These are phyloP conservation scores for Cheilosia vernalis DNA, from an alignment of 2,888 invertebrate genomes.

Conservation along the genomic window DNA sequence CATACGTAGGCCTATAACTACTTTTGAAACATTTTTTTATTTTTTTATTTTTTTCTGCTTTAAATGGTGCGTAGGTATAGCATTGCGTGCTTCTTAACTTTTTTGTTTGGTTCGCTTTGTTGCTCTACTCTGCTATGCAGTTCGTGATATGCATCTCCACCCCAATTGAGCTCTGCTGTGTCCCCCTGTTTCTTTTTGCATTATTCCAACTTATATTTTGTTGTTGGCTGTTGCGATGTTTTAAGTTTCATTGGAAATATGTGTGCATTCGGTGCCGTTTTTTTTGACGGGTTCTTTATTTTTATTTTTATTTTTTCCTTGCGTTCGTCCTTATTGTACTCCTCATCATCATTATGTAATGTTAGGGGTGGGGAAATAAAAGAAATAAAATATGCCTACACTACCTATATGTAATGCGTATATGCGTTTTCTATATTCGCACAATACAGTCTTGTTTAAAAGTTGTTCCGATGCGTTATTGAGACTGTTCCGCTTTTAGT, in stretches of 20 bases:
- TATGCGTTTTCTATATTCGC: neutral
- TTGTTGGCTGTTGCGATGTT: conserved; percentile 8
- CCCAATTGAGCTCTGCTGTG: conserved; percentile 12
- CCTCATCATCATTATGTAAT: neutral
- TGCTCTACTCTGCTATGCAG: neutral
- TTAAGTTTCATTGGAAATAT: conserved; percentile 21
- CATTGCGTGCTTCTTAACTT: conserved; percentile 31
- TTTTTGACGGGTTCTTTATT: conserved; percentile 7
- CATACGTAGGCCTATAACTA: conserved; percentile 3
- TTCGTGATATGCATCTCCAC: conserved; percentile 18
- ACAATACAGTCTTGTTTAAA: neutral
- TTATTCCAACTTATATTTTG: conserved; percentile 17
- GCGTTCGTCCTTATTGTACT: conserved; percentile 7
- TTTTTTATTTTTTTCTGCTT: neutral
- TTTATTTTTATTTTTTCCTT: neutral
- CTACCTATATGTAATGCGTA: neutral
- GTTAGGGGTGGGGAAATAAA: neutral
- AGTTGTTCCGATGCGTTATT: no score
- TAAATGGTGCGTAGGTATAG: conserved; percentile 26
- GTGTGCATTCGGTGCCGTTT: conserved; percentile 4
- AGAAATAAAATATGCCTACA: neutral
- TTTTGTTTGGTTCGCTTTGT: neutral
- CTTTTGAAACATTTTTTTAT: conserved; percentile 3
- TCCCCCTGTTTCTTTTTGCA: conserved; percentile 21
- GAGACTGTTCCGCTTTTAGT: no score